A percentile compares a stretch with the other conserved stretches of the same genome.
Conservation (phyloP, 2,113 vertebrate species). For the Oryzias curvinotus region DNA sequence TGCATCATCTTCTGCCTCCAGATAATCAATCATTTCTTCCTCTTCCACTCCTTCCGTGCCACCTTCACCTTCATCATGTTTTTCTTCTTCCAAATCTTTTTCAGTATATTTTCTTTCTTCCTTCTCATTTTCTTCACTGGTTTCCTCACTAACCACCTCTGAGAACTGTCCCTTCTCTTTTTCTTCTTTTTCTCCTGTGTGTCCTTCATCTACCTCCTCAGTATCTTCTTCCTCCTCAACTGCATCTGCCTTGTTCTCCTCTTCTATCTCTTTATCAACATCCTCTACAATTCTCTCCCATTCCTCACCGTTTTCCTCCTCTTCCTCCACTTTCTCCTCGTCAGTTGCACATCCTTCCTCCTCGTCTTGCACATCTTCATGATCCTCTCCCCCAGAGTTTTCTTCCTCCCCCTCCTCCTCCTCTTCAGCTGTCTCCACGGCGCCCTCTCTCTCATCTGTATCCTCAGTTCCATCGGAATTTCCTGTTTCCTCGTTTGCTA, state of each 20-base stretch:
- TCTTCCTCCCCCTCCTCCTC: constrained; percentile 2
- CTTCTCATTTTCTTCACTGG: neutral
- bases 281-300: neutral
- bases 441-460: constrained; percentile 24
- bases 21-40: constrained; percentile 9
- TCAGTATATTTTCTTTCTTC: neutral
- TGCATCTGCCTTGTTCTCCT: neutral
- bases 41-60: constrained; percentile 12
- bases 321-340: neutral
- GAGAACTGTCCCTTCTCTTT: neutral
- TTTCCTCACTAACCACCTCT: constrained; percentile 1
- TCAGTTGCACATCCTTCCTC: constrained; percentile 15
- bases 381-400: neutral
- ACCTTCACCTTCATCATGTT: constrained; percentile 10
- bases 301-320: neutral
- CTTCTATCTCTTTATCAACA: constrained; percentile 5
- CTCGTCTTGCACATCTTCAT: neutral
- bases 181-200: neutral
- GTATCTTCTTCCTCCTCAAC: neutral
- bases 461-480: constrained; percentile 19
- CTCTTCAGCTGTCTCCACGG: constrained; percentile 23
- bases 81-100: neutral
- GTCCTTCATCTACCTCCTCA: neutral
- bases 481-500: constrained; percentile 13
- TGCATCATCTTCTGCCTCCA: constrained; percentile 1